Evolutionary conservation across 2,797 vertebrate genomes (phyloP).

Genomic region (Gephyroberyx darwinii): DNA sequence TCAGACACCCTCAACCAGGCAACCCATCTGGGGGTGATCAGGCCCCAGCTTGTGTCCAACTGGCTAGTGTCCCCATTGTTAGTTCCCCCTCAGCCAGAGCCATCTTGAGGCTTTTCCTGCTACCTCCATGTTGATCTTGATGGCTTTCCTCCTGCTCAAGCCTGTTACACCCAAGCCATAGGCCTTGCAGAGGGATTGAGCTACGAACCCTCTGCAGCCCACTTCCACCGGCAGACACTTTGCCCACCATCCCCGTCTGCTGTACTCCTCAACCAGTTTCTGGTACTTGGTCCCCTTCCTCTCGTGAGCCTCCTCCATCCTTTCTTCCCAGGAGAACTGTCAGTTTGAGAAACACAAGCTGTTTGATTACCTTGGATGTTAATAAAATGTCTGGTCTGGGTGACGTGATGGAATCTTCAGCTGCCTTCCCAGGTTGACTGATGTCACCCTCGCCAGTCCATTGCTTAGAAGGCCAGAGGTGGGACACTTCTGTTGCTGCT

Average conservation of each 20-base stretch:
- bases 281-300: neutral
- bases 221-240: neutral
- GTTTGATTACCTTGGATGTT: neutral
- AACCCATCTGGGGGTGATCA: too few species aligned
- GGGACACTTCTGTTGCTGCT: neutral
- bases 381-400: neutral
- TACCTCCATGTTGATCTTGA: neutral
- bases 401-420: too few species aligned
- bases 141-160: neutral
- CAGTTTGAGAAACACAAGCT: neutral
- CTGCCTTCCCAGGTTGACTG: too few species aligned
- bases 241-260: neutral
- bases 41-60: too few species aligned
- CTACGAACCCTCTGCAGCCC: constrained; percentile 2
- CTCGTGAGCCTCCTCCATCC: neutral
- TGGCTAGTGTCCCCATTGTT: too few species aligned
- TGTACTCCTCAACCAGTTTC: neutral
- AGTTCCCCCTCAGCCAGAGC: too few species aligned
- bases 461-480: neutral
- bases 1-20: too few species aligned
- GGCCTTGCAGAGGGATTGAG: neutral
- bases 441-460: neutral
- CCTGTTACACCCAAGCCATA: neutral
- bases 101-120: neutral
- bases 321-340: neutral